Evolutionary conservation across 2,797 vertebrate species (phyloP), one percentile per base, ranked within the genome.

Genomic region (Paramormyrops hopkinsi): DNA sequence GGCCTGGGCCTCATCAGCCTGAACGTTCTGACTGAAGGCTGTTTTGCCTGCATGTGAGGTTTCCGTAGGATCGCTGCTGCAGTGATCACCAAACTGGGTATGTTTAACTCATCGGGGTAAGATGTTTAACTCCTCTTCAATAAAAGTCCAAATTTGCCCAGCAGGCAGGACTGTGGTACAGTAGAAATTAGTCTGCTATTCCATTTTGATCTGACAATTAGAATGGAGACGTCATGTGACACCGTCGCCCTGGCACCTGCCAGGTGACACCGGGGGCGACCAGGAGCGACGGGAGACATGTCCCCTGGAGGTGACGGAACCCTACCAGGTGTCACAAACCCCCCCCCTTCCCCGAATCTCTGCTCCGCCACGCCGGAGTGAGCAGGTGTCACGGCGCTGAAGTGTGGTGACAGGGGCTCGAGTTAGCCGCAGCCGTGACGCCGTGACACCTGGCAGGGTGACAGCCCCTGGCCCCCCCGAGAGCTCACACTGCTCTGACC

Each of bases 241-340:
- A 73, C 44, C 37, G 54, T 19, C 50, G 54, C 65, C 87, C 89
- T 56, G 2, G 33, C 33, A 48, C 65, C 91, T 91, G 91, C 85
- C 88, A 89, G 62, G 89, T 88, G 91, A 87, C 90, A 73, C 29
- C 46, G 88, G 54, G 82, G 91, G 69, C 54, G 62, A 88, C 87
- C 88, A 86, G 85, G 88, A 90, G 86, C 73, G 73, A 88, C 54
- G 84, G 82, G 59, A 90, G 90, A 92, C 89, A 14, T 54, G 85
- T 86, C 85, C 54, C 54, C 33, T 44, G 37, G 86, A 91, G 89
- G 89, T 91, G 89, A 90, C 90, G 90, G 79, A 89, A 89, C 90
- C 91, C 89, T 89, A 88, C 65, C 37, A 89, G 90, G 90, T 82
- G 65, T 88, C 90, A 89, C 29, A 59, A 59, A 44, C 22, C 4